A percentile compares a stretch with the other conserved stretches of the same genome.
These are phyloP conservation scores for Oreochromis niloticus DNA, from an alignment of 2,113 vertebrate genomes.

Conservation along the genomic window DNA sequence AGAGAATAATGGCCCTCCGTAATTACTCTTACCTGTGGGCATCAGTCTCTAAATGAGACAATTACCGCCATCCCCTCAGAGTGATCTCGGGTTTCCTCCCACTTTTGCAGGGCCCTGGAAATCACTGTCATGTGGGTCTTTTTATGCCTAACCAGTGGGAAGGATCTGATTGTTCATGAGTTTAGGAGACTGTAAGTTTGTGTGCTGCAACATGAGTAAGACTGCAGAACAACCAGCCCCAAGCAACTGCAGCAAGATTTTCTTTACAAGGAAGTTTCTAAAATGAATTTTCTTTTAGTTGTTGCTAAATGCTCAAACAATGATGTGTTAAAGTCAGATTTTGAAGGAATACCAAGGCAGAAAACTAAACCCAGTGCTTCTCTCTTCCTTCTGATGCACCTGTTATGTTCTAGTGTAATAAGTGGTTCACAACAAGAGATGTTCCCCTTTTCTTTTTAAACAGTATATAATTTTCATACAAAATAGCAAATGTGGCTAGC, in stretches of 20 bases:
- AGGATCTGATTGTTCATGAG: conserved; percentile 33
- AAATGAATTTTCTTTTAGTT: background rate
- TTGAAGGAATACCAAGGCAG: background rate
- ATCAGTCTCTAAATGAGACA: conserved; percentile 71
- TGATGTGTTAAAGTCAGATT: background rate
- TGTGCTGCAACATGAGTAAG: background rate
- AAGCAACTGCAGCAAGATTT: background rate
- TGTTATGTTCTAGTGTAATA: background rate
- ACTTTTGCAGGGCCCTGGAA: conserved; percentile 32
- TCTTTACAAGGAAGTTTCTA: background rate
- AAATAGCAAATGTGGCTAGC: background rate
- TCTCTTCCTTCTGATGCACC: background rate
- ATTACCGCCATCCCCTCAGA: conserved; percentile 68
- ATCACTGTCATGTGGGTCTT: conserved; percentile 34
- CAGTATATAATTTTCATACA: background rate
- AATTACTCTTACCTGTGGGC: conserved; percentile 72
- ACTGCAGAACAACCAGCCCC: background rate
- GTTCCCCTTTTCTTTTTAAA: background rate
- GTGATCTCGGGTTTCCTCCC: conserved; percentile 35
- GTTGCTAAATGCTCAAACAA: background rate
- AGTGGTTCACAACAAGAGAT: background rate
- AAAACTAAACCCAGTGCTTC: background rate
- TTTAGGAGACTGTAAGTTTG: background rate
- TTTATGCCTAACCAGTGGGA: conserved; percentile 38
- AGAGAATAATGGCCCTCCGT: conserved; percentile 51